phyloP scores from a whole-genome alignment of 2,113 vertebrate species.

The Oryzias javanicus region DNA sequence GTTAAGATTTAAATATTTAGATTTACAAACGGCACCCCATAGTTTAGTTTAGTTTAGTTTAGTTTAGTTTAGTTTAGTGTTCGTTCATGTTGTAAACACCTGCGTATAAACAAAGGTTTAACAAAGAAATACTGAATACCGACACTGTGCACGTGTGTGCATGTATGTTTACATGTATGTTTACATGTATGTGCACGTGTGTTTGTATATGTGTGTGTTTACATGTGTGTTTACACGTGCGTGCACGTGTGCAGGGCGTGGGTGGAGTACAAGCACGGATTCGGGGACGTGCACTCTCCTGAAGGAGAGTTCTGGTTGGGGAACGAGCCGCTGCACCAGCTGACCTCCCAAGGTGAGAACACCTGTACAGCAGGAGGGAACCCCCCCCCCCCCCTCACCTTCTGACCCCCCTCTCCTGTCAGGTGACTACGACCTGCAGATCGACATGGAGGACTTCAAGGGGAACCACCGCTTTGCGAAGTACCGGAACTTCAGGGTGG shows the following conservation, averaged over 20 bases:
- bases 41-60: no score
- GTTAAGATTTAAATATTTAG: no score
- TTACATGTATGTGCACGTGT: no score
- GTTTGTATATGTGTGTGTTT: not conserved
- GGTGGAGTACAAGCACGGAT: constrained; percentile 68
- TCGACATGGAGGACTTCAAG: constrained; percentile 85
- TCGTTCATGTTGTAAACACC: no score
- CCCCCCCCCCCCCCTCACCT: no score
- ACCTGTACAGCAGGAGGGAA: not conserved
- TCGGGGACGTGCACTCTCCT: constrained; percentile 57
- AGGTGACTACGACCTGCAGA: constrained; percentile 86
- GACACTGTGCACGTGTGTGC: no score
- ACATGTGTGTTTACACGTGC: not conserved
- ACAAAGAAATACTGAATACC: no score
- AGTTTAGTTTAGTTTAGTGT: no score
- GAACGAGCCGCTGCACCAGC: constrained; percentile 61
- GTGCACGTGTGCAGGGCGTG: constrained; percentile 41
- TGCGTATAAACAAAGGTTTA: no score
- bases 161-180: no score
- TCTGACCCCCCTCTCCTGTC: constrained; percentile 8
- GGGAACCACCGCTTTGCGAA: constrained; percentile 82
- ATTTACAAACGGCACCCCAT: no score
- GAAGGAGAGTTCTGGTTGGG: constrained; percentile 71
- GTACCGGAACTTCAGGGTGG: constrained; percentile 83
- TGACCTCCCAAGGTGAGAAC: constrained; percentile 60